Conservation (phyloP, 2,888 invertebrate genomes). For the Chloromyia formosa region DNA sequence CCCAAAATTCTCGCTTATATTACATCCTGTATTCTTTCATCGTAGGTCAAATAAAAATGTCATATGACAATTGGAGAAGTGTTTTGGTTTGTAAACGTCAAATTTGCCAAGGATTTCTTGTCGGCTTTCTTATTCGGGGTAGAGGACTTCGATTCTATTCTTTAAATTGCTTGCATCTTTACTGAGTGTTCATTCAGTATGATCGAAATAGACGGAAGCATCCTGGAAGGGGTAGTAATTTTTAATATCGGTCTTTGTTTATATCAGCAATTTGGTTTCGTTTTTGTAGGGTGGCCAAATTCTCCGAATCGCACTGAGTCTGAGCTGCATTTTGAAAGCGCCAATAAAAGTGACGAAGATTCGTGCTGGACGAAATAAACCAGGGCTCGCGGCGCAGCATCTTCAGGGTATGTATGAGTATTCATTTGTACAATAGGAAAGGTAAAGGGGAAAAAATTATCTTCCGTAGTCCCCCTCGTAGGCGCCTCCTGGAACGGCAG, state of each 20-base stretch:
- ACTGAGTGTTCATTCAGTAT: constrained; percentile 23
- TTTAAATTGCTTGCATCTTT: not conserved
- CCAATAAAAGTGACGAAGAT: constrained; percentile 82
- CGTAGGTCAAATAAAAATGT: too few species aligned
- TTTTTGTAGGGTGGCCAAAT: constrained; percentile 85
- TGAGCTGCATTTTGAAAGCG: constrained; percentile 78
- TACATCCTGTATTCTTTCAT: too few species aligned
- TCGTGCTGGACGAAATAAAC: constrained; percentile 80
- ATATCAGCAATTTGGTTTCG: not conserved
- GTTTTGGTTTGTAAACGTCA: not conserved
- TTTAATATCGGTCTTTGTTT: not conserved
- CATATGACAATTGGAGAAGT: not conserved
- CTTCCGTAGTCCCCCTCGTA: too few species aligned
- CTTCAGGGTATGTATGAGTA: constrained; percentile 71
- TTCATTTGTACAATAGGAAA: too few species aligned
- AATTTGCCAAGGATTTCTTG: not conserved
- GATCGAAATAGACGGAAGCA: constrained; percentile 78
- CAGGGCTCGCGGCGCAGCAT: constrained; percentile 85
- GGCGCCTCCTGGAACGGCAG: too few species aligned
- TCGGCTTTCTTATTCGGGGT: not conserved
- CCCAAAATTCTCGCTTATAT: too few species aligned
- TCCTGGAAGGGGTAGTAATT: constrained; percentile 75
- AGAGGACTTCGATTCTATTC: not conserved
- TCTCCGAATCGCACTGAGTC: constrained; percentile 78
- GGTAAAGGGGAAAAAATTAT: too few species aligned